Conservation (phyloP, 2,888 invertebrate genomes). For the Biston stratarius region DNA sequence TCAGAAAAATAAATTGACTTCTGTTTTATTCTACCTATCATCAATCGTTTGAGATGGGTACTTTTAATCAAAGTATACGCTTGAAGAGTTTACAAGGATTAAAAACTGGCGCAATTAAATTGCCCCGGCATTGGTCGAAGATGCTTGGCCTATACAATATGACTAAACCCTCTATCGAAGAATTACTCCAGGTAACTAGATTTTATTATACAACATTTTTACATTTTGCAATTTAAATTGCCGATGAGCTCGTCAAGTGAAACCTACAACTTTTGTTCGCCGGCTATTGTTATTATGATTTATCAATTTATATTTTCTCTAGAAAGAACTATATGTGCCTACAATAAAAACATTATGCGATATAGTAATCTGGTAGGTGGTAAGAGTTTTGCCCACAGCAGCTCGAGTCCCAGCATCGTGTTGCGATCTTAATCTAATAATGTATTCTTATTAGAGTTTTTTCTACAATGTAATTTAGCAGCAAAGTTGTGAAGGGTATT, state of each 20-base stretch:
- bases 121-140: constrained; percentile 74
- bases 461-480: not conserved
- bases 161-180: constrained; percentile 63
- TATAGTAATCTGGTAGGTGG: not conserved
- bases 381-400: not conserved
- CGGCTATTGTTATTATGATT: too few relatives aligned
- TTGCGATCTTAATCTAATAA: not conserved
- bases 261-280: too few relatives aligned
- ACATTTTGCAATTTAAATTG: too few relatives aligned
- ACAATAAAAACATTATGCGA: too few relatives aligned
- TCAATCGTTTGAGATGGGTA: constrained; percentile 50
- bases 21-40: not conserved
- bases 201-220: not conserved
- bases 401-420: not conserved
- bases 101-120: constrained; percentile 68
- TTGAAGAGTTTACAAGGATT: constrained; percentile 65
- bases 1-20: not conserved
- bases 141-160: constrained; percentile 66
- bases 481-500: constrained; percentile 1
- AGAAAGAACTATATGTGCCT: too few relatives aligned
- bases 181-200: constrained; percentile 66
- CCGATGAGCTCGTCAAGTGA: not conserved
- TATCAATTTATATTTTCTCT: too few relatives aligned
- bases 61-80: constrained; percentile 57
- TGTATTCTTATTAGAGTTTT: not conserved